Evolutionary conservation across 2,113 vertebrate species (phyloP).

Genomic region (Australoheros scitulus): DNA sequence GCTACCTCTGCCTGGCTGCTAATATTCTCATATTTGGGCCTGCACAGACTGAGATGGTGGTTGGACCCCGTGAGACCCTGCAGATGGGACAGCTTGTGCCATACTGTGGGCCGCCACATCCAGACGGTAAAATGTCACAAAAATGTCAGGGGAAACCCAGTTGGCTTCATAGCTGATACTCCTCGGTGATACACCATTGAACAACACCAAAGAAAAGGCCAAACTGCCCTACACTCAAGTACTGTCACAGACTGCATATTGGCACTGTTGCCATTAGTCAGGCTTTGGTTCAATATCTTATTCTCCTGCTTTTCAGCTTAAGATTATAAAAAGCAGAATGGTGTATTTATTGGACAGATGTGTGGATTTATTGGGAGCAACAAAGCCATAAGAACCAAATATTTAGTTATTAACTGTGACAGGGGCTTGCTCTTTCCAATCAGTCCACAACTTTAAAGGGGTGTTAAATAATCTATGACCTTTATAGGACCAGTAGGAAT

Average conservation of each 20-base stretch:
- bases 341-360: slow-evolving; percentile 17
- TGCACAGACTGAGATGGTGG: slow-evolving; percentile 39
- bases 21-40: slow-evolving; percentile 28
- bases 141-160: slow-evolving; percentile 69
- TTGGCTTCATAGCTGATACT: slow-evolving; percentile 53
- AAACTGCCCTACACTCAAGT: slow-evolving; percentile 34
- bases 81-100: slow-evolving; percentile 70
- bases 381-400: slow-evolving; percentile 4
- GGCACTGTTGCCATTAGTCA: slow-evolving; percentile 35
- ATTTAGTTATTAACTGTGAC: slow-evolving; percentile 31
- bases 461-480: slow-evolving; percentile 69
- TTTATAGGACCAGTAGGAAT: slow-evolving; percentile 63
- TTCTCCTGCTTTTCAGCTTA: slow-evolving; percentile 16
- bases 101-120: slow-evolving; percentile 55
- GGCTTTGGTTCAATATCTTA: slow-evolving; percentile 35
- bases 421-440: slow-evolving; percentile 20
- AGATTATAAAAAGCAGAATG: slow-evolving; percentile 8
- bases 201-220: slow-evolving; percentile 65
- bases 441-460: slow-evolving; percentile 37
- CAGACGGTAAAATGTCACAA: slow-evolving; percentile 75
- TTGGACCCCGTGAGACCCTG: slow-evolving; percentile 49
- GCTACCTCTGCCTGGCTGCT: slow-evolving; percentile 27
- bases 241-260: slow-evolving; percentile 37
- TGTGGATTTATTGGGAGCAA: slow-evolving; percentile 4
- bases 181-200: slow-evolving; percentile 59